Percentiles rank a stretch among this genome's conserved stretches.
These are phyloP conservation scores for Echinops telfairi DNA, from an alignment of 2,113 vertebrate species.

Conservation along the genomic window DNA sequence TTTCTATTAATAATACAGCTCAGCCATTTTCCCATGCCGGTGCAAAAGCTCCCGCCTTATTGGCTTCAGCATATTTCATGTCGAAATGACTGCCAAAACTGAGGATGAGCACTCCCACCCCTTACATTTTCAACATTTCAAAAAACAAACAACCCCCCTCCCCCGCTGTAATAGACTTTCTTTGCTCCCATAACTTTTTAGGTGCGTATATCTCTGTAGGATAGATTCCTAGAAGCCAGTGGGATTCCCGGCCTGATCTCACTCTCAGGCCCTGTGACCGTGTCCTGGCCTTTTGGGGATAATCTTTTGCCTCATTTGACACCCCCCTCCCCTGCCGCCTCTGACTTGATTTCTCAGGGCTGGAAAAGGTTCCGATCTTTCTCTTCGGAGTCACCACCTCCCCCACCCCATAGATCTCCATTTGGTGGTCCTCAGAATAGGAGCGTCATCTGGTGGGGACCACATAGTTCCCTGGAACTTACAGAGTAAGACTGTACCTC, in stretches of 20 bases:
- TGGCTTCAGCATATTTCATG: neutral
- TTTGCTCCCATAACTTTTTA: neutral
- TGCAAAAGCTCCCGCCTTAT: neutral
- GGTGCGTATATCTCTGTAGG: fast-evolving
- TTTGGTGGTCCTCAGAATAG: neutral
- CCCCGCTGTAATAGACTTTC: neutral
- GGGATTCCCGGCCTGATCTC: neutral
- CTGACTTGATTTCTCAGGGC: neutral
- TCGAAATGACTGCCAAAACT: neutral
- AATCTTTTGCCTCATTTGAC: neutral
- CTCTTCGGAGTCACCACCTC: neutral
- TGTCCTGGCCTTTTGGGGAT: neutral
- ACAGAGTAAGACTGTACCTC: neutral
- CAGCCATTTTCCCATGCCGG: neutral
- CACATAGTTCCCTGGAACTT: neutral
- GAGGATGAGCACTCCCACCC: neutral
- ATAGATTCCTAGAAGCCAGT: no score
- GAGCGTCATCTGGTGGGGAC: neutral
- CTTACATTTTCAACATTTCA: neutral
- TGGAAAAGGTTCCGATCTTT: neutral
- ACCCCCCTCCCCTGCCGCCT: neutral
- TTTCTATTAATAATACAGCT: neutral
- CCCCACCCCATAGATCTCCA: neutral
- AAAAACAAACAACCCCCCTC: neutral
- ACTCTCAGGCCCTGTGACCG: neutral